Base-by-base conservation (phyloP, 2,888 invertebrate species). In the Agonopterix subpropinquella region DNA sequence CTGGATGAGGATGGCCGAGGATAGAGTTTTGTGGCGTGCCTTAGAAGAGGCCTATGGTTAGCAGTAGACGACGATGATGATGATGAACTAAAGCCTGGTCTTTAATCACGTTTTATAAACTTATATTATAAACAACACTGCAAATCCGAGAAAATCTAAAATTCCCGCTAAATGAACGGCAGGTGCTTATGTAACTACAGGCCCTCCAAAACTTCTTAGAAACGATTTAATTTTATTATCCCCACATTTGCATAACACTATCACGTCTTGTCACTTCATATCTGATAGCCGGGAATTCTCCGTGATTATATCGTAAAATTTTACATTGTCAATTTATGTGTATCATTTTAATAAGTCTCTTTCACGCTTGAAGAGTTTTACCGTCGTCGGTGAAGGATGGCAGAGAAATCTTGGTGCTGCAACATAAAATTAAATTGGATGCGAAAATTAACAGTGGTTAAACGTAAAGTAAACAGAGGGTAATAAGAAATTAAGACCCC, bases 281-380 rank as follows among this genome's bases (percentile, higher is more conserved):
- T 39, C 39, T 39, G 36, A 11, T n/a, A 36, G 35, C 35, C 15
- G 41, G 45, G 53, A 52, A 46, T 28, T 28, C 28, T 28, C 28
- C 28, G 50, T 50, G 55, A 67, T 69, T 68, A 65, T 58, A 60
- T 83, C 84, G 77, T 84, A 73, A 83, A 85, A 80, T 70, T 80
- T 84, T 72, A 81, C 74, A 75, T 62, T 72, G 70, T 70, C 68
- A 64, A 69, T 77, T 77, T 74, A 74, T 73, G 63, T 73, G 67
- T 73, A 76, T 73, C 77, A 70, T 75, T 58, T 50, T 46, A 11
- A 51, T 46, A 37, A 74, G 77, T 61, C 70, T 41, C 59, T 77
- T 62, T n/a, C 53, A 50, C 60, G 42, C 8, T 13, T 44, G 41
- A 28, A 41, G 1, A 9, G 37, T 41, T 41, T 44, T 39, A 43